Percentiles rank a stretch among this genome's conserved stretches.
Conservation (phyloP, 2,888 invertebrate genomes). For the Lottia scabra region DNA sequence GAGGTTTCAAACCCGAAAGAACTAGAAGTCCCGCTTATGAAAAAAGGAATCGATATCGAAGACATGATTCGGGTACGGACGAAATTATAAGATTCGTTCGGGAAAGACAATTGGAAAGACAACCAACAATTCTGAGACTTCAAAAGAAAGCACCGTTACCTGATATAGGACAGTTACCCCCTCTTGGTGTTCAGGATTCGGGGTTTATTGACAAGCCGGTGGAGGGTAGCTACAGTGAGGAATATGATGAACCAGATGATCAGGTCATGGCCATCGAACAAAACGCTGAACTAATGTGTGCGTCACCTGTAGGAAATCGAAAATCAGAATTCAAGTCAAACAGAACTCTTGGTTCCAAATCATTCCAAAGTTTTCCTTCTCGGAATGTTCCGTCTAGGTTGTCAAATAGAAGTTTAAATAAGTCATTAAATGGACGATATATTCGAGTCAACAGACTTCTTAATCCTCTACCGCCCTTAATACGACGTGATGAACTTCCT, state of each 20-base stretch:
- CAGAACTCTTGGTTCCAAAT: neutral
- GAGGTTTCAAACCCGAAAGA: too few species aligned
- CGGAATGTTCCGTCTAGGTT: conserved; percentile 3
- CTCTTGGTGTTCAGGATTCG: conserved; percentile 33
- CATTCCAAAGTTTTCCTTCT: conserved; percentile 8
- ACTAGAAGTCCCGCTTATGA: neutral
- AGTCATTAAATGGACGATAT: conserved; percentile 5
- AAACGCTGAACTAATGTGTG: neutral
- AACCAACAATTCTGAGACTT: conserved; percentile 45
- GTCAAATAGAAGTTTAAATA: neutral
- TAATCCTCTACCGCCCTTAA: conserved; percentile 44
- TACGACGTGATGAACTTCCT: conserved; percentile 39
- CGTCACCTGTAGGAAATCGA: neutral
- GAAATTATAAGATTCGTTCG: conserved; percentile 52
- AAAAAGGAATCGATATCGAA: conserved; percentile 33
- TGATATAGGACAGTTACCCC: conserved; percentile 37
- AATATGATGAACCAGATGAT: conserved; percentile 42
- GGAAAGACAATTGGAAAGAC: conserved; percentile 44
- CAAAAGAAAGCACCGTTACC: conserved; percentile 47
- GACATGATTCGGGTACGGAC: conserved; percentile 38
- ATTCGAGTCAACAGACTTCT: neutral
- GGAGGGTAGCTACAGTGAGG: conserved; percentile 39
- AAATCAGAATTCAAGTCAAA: neutral
- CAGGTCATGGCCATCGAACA: conserved; percentile 35
- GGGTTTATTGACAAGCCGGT: conserved; percentile 41